These are phyloP conservation scores for Acronicta aceris DNA, from an alignment of 2,888 invertebrate species.

Conservation along the genomic window DNA sequence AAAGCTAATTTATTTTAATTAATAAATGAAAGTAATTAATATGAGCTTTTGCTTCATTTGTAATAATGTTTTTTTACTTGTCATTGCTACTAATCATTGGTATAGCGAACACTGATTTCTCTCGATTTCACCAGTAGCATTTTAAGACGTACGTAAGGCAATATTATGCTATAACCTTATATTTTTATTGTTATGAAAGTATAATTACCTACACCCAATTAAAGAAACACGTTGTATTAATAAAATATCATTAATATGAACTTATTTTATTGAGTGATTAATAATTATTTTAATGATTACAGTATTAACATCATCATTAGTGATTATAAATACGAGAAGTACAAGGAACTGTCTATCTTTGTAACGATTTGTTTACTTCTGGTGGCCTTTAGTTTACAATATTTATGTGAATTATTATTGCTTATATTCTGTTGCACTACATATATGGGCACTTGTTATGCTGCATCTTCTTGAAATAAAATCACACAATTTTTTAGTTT, in stretches of 20 bases:
- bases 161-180: conserved; percentile 1
- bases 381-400: too few species aligned
- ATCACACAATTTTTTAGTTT: too few species aligned
- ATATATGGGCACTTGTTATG: too few species aligned
- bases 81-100: background rate
- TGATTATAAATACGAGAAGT: background rate
- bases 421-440: too few species aligned
- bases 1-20: background rate
- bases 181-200: background rate
- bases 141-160: conserved; percentile 1
- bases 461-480: too few species aligned
- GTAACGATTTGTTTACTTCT: too few species aligned
- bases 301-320: conserved; percentile 3
- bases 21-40: too few species aligned
- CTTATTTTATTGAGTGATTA: background rate
- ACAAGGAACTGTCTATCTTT: too few species aligned
- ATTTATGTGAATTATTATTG: too few species aligned
- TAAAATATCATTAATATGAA: conserved; percentile 1
- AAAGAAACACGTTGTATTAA: background rate
- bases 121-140: conserved; percentile 6
- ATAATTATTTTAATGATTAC: background rate
- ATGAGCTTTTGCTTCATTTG: too few species aligned
- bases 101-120: background rate
- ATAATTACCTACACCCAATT: background rate
- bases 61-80: background rate